These are phyloP conservation scores for Uropsilus gracilis DNA, from an alignment of 2,113 vertebrate genomes.

Conservation along the genomic window DNA sequence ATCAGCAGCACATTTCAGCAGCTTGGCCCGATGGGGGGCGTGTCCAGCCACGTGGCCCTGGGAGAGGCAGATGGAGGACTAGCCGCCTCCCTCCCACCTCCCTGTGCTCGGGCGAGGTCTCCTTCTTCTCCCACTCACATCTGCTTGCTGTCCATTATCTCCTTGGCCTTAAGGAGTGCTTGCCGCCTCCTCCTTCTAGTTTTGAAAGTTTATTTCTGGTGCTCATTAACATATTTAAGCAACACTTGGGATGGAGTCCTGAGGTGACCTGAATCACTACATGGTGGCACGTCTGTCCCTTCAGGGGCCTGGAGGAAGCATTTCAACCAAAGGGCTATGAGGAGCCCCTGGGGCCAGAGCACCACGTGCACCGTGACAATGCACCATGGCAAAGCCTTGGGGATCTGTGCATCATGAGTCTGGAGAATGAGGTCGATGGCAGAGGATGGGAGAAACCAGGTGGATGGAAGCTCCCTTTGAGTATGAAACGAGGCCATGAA, in stretches of 20 bases:
- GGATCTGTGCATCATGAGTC: background rate
- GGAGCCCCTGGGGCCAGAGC: background rate
- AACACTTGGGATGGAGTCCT: slow-evolving; percentile 53
- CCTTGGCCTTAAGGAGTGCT: slow-evolving; percentile 25
- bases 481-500: background rate
- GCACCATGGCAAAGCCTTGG: background rate
- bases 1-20: no score
- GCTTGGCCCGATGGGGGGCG: background rate
- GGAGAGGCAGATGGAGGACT: background rate
- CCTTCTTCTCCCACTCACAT: slow-evolving; percentile 58
- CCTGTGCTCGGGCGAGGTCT: slow-evolving; percentile 18
- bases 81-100: background rate
- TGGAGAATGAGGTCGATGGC: background rate
- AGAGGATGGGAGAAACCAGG: background rate
- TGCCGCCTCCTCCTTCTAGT: slow-evolving; percentile 37
- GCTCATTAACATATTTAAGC: slow-evolving; percentile 68
- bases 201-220: slow-evolving; percentile 56
- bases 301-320: background rate
- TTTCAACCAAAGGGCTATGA: background rate
- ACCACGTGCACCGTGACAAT: no score
- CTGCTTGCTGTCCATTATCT: slow-evolving; percentile 43
- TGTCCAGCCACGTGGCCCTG: background rate
- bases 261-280: slow-evolving; percentile 28
- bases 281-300: background rate
- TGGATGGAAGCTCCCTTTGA: background rate